A percentile compares a stretch with the other conserved stretches of the same genome.
Conservation (phyloP, 2,888 invertebrate species). For the Allacma fusca region DNA sequence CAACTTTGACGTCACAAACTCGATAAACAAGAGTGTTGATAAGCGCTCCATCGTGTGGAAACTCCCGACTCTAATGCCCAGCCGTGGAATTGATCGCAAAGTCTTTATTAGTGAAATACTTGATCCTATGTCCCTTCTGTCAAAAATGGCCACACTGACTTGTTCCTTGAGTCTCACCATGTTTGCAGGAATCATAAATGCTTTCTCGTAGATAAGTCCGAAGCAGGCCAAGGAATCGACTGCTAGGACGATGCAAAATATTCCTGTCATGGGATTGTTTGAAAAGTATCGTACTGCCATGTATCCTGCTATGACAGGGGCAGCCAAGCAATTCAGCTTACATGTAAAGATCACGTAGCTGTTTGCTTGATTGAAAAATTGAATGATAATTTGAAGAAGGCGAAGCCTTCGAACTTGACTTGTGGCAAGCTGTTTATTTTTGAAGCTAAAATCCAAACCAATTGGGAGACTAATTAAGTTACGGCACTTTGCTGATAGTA, state of each 20-base stretch:
- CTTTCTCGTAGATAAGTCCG: constrained; percentile 19
- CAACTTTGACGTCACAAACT: neutral
- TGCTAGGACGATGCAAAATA: neutral
- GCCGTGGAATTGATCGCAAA: neutral
- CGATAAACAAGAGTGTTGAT: neutral
- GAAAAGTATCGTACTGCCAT: neutral
- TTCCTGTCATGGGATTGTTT: neutral
- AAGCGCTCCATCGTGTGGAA: constrained; percentile 3
- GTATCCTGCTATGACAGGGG: neutral
- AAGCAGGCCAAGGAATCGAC: neutral
- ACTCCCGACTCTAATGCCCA: neutral
- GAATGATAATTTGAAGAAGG: neutral
- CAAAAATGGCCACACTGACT: neutral
- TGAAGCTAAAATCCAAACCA: neutral
- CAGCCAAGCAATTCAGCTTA: constrained; percentile 1
- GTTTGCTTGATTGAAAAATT: constrained; percentile 26
- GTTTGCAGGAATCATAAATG: neutral
- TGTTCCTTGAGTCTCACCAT: neutral
- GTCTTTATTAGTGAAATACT: neutral
- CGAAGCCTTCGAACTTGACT: neutral
- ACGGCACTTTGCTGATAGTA: neutral
- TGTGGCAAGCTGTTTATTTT: neutral
- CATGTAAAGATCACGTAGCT: neutral
- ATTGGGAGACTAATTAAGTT: neutral
- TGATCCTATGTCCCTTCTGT: neutral